Percentiles rank a stretch among this genome's conserved stretches.
Conservation (phyloP, 1,140 invertebrate genomes). For the Bombus cullumanus region DNA sequence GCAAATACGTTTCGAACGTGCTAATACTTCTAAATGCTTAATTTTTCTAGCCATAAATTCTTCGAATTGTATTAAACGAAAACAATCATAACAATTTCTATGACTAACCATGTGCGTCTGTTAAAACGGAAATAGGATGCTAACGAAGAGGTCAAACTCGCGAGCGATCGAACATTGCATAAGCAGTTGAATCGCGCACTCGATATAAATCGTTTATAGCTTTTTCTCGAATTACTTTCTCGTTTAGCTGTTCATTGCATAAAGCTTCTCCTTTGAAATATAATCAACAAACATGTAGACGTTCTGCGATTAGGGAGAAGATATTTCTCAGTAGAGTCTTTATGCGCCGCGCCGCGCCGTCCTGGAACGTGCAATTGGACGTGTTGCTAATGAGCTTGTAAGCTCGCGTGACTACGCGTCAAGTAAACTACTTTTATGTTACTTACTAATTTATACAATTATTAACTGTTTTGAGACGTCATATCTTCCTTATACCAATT, state of each 20-base stretch:
- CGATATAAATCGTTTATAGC: constrained; percentile 38
- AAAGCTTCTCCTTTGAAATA: constrained; percentile 26
- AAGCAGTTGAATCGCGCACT: constrained; percentile 11
- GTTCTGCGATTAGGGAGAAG: constrained; percentile 37
- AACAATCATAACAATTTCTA: constrained; percentile 8
- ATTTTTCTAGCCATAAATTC: not conserved
- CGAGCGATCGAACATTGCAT: constrained; percentile 4
- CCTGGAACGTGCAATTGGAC: constrained; percentile 7
- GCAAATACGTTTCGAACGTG: too few relatives aligned
- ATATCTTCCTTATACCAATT: too few relatives aligned
- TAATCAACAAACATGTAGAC: constrained; percentile 26
- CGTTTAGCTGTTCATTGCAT: constrained; percentile 5
- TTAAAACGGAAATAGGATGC: constrained; percentile 24
- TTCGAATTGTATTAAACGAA: not conserved
- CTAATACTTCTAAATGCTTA: not conserved
- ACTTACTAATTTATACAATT: not conserved
- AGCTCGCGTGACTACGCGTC: not conserved
- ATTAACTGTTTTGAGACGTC: too few relatives aligned
- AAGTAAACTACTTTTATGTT: not conserved
- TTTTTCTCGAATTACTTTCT: constrained; percentile 25
- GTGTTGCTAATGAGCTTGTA: constrained; percentile 27
- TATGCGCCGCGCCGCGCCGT: not conserved
- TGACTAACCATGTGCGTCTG: not conserved
- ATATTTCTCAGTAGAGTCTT: constrained; percentile 50
- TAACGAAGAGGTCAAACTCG: constrained; percentile 18